Conservation (phyloP, 1,140 invertebrate genomes). For the Atta colombica region DNA sequence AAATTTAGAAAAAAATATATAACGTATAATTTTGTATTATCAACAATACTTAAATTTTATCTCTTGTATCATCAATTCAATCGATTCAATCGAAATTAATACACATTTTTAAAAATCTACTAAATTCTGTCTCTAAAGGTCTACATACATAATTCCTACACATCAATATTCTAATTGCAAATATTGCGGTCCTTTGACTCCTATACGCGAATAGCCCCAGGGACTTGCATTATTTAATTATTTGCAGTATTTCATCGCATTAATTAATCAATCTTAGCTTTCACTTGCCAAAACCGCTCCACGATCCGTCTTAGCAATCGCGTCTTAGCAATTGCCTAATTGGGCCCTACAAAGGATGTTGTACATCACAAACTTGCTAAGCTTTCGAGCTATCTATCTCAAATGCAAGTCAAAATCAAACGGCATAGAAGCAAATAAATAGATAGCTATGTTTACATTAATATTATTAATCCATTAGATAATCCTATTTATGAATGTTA, state of each 20-base stretch:
- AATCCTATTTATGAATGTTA: not conserved
- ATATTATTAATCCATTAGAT: not conserved
- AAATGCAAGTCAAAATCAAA: constrained; percentile 37
- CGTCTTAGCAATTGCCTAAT: constrained; percentile 47
- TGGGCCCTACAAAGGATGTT: constrained; percentile 38
- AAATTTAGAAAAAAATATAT: not conserved
- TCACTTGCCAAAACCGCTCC: constrained; percentile 22
- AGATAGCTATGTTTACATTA: not conserved
- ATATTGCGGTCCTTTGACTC: not conserved
- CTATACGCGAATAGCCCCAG: not conserved
- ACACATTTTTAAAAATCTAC: not conserved
- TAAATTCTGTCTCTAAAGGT: not conserved
- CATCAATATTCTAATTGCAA: not conserved
- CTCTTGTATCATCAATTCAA: not conserved
- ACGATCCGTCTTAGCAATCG: constrained; percentile 27
- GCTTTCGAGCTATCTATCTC: not conserved
- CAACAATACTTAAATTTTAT: not conserved
- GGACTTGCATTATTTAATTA: constrained; percentile 44
- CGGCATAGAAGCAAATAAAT: constrained; percentile 1
- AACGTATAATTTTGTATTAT: not conserved
- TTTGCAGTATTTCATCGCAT: constrained; percentile 23
- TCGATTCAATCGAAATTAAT: not conserved
- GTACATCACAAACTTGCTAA: constrained; percentile 37
- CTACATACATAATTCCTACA: not conserved
- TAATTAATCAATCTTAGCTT: constrained; percentile 50